A percentile compares a stretch with the other conserved stretches of the same genome.
Conservation (phyloP, 2,888 invertebrate species). For the Apotomis betuletana region DNA sequence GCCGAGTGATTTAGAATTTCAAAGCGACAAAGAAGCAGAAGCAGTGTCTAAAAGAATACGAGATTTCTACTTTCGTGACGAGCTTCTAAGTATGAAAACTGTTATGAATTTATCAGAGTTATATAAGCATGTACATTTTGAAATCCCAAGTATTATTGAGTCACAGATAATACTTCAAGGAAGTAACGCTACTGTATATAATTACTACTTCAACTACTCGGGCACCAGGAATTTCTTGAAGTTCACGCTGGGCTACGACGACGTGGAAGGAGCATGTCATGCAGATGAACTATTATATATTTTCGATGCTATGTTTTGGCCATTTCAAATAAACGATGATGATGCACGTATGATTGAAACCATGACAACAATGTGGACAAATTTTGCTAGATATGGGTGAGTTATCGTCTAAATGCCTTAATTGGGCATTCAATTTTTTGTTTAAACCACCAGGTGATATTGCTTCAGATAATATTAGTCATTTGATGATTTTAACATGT, state of each 20-base stretch:
- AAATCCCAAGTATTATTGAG: conserved; percentile 54
- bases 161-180: conserved; percentile 22
- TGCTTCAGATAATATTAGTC: neutral
- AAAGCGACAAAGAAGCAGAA: conserved; percentile 43
- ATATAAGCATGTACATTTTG: conserved; percentile 50
- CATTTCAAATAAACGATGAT: conserved; percentile 36
- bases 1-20: conserved; percentile 40
- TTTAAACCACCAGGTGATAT: conserved; percentile 39
- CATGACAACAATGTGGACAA: conserved; percentile 55
- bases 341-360: conserved; percentile 49
- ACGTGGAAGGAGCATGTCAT: conserved; percentile 40
- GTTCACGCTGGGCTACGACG: conserved; percentile 51
- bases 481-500: neutral
- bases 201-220: conserved; percentile 69
- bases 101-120: conserved; percentile 28
- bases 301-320: conserved; percentile 37
- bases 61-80: conserved; percentile 50
- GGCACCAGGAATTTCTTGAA: conserved; percentile 71
- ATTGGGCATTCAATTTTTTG: neutral
- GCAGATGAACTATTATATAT: conserved; percentile 42
- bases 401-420: conserved; percentile 14
- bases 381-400: conserved; percentile 57
- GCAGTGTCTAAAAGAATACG: conserved; percentile 45
- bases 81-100: conserved; percentile 47
- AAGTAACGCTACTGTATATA: conserved; percentile 58